A percentile compares a stretch with the other conserved stretches of the same genome.
phyloP scores from a whole-genome alignment of 37 sponge, comb jelly and placozoan genomes.

The Axinella damicornis region DNA sequence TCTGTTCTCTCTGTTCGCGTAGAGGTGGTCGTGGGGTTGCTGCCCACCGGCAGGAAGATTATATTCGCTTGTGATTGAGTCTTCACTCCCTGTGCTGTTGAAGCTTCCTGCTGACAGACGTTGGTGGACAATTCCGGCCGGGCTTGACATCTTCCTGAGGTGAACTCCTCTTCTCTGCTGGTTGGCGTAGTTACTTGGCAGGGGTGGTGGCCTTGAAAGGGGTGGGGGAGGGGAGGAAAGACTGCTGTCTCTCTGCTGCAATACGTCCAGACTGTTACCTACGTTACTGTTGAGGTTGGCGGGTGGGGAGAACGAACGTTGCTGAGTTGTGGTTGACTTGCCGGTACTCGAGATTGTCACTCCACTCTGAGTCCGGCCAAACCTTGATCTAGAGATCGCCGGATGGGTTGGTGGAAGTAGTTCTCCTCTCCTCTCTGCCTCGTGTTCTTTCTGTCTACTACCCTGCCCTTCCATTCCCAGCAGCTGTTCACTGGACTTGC shows the following conservation, averaged over 20 bases:
- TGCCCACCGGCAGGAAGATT: too few relatives aligned
- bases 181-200: neutral
- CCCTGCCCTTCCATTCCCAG: too few relatives aligned
- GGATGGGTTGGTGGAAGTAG: too few relatives aligned
- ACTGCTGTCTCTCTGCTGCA: neutral
- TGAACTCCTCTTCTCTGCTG: neutral
- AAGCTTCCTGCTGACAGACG: neutral
- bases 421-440: too few relatives aligned
- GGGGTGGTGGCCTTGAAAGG: slow-evolving; percentile 27
- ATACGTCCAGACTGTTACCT: neutral
- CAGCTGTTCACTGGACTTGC: too few relatives aligned
- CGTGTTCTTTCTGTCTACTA: too few relatives aligned
- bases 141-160: neutral
- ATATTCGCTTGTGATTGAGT: neutral
- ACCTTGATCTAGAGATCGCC: neutral
- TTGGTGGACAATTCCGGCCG: neutral
- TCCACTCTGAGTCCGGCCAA: slow-evolving; percentile 33
- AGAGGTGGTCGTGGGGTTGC: neutral
- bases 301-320: slow-evolving; percentile 45
- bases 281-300: neutral
- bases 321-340: neutral
- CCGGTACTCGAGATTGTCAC: neutral
- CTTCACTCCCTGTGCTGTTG: slow-evolving; percentile 53
- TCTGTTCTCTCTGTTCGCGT: neutral
- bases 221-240: slow-evolving; percentile 36